These are phyloP conservation scores for Atta cephalotes DNA, from an alignment of 1,140 invertebrate species.

Conservation along the genomic window DNA sequence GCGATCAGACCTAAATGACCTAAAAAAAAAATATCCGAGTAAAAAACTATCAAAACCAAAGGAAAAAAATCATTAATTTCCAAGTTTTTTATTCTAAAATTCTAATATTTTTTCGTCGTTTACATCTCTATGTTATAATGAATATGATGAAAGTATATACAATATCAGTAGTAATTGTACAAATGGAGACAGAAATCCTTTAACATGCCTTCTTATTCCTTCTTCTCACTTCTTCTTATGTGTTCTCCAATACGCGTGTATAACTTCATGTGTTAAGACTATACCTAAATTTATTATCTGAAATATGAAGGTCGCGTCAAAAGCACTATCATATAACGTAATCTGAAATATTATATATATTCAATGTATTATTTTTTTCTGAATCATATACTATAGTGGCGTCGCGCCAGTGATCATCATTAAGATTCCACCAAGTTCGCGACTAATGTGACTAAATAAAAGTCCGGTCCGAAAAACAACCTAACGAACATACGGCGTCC, in stretches of 20 bases:
- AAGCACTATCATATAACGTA: neutral
- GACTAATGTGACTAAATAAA: conserved; percentile 57
- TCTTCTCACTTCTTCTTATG: no score
- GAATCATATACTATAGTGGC: neutral
- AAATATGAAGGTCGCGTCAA: neutral
- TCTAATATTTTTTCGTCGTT: no score
- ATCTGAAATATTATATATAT: neutral
- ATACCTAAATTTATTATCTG: neutral
- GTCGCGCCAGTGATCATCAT: neutral
- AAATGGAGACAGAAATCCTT: no score
- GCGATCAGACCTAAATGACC: no score
- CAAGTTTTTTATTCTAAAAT: no score
- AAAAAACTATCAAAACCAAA: no score
- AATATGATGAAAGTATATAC: neutral
- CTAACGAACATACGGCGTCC: conserved; percentile 73
- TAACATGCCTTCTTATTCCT: no score
- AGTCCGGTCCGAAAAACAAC: conserved; percentile 42
- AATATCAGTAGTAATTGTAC: neutral
- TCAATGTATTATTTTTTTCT: neutral
- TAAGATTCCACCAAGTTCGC: conserved; percentile 40
- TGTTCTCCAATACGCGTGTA: no score
- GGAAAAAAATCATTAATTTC: no score
- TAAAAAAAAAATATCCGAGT: no score
- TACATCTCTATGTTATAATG: neutral
- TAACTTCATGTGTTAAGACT: no score